These are phyloP conservation scores for Pheosia tremula DNA, from an alignment of 2,888 invertebrate species.

Conservation along the genomic window DNA sequence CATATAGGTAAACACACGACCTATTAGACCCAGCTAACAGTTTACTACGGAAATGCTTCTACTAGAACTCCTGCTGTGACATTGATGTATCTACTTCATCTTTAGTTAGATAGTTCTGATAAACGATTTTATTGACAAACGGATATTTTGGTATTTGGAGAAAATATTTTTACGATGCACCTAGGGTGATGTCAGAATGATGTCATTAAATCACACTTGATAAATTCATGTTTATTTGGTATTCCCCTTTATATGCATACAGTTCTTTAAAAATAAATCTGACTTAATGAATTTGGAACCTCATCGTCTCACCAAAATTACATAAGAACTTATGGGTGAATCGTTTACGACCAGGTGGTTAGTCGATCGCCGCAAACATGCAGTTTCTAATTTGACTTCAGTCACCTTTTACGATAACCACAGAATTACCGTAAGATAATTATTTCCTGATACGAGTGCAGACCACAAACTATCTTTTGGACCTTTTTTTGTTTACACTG, in stretches of 20 bases:
- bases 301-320: no score
- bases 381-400: no score
- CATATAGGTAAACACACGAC: conserved; percentile 12
- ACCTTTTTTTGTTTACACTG: no score
- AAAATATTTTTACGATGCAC: background rate
- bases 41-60: conserved; percentile 35
- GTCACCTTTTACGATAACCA: no score
- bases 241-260: background rate
- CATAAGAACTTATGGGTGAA: no score
- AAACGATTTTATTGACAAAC: conserved; percentile 13
- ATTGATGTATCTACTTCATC: conserved; percentile 41
- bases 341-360: no score
- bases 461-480: no score
- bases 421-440: no score
- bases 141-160: conserved; percentile 5
- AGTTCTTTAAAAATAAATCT: no score
- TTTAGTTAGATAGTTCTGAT: conserved; percentile 25
- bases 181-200: background rate
- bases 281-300: no score
- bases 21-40: conserved; percentile 27
- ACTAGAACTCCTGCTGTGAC: conserved; percentile 33
- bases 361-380: no score
- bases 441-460: no score
- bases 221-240: background rate
- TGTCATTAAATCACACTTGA: background rate